Base-by-base conservation (phyloP, 2,113 vertebrate genomes). In the Crotalus horridus region DNA sequence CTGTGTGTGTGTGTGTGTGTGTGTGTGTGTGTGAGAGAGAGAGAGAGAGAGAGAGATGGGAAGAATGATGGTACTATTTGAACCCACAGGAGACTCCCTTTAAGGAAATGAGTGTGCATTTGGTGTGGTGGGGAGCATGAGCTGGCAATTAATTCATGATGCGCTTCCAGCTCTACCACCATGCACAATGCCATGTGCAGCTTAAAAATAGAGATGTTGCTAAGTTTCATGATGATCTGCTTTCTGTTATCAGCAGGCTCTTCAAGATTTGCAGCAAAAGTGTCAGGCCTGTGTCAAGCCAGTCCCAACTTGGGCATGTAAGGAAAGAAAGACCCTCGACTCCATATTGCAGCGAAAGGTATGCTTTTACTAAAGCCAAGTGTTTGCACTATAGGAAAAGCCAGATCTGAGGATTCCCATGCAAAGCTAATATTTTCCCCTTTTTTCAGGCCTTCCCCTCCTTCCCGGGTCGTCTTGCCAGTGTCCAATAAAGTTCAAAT, bases 81-180 rank as follows among this genome's bases (percentile, higher is more conserved):
- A 11, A 92, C 53, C 48, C 89, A 48, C 10, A 26, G 91, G 87
- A 39, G 23, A 2, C 17, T 33, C 81, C 53, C 48, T 48, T 91
- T 39, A 91, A 95, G 92, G 61, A 94, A 91, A 58, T 2, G 69
- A 81, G 33, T 81, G 33, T 81, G 33, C 74, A 81, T 81, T 81
- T 81, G 33, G 33, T 39, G 69, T 6, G 29, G 26, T 69, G 20
- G 15, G 0, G 0, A 15, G 29, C 59, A 87, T 81, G 53, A 93
- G 91, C 55, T 89, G 92, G 92, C 61, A 93, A 91, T 95, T 74
- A 94, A 93, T 93, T 90, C 29, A 92, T 93, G 58, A 48, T 39
- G 51, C 23, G 17, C 29, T 54, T 88, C 90, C 23, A n/a, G 89
- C 56, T 29, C 51, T 8, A 89, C 55, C 88, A 64, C 17, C 53